Evolutionary conservation across 2,113 vertebrate genomes (phyloP), one percentile per base, ranked within the genome.

Genomic region (Heteronetta atricapilla): DNA sequence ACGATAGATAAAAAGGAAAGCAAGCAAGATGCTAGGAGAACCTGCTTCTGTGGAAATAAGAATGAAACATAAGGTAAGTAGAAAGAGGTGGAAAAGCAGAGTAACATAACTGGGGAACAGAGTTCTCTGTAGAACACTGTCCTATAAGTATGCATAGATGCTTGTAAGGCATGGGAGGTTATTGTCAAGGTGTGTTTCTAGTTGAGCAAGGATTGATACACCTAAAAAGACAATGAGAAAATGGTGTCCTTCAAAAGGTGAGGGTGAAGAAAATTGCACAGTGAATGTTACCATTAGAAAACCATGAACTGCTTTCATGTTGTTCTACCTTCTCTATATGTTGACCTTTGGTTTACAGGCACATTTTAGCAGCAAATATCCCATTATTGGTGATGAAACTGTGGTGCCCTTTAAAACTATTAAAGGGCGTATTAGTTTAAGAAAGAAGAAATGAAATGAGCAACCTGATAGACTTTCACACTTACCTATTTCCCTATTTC

Each of bases 71-170:
- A 44, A 26, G 10, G 44, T 13, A 44, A 7, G 38, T 0, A 46
- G 4, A 73, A 52, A 38, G 29, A 86, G 8, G 4, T 67, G 34
- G 40, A 84, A 88, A 76, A 13, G 6, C 18, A 80, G 20, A 56
- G 7, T 56, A n/a, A 76, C 38, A 7, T 44, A 72, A 72, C 46
- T 1, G 2, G 40, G 6, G 31, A 84, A 25, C 15, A 36, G 42
- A 59, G 17, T 15, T 13, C 13, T 42, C 25, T 64, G 42, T 31
- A 20, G 48, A 68, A 8, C 42, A 48, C 34, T 46, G 5, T 25
- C 8, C 8, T 3, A 2, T 64, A 77, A 29, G 13, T 17, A 26
- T 12, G 3, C 2, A 26, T 14, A 40, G 18, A 4, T 14, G 7
- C 12, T 66, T 82, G 21, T 50, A 20, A 18, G 79, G 44, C 15